A percentile compares a stretch with the other conserved stretches of the same genome.
Conservation (phyloP, 2,113 vertebrate genomes). For the Python bivittatus region DNA sequence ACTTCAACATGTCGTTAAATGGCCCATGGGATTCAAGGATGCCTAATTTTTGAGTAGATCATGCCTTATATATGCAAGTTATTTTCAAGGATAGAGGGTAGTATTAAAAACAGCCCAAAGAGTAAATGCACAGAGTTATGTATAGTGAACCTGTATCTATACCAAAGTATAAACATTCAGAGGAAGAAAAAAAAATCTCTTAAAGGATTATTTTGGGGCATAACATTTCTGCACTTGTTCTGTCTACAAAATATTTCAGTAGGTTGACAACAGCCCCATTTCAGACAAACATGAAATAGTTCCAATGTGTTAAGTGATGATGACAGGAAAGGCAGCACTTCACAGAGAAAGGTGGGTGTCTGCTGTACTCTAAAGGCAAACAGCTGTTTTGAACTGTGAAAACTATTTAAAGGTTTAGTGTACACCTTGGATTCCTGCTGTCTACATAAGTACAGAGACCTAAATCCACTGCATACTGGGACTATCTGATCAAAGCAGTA, state of each 20-base stretch:
- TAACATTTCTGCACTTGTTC: slow-evolving; percentile 43
- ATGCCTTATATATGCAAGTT: background rate
- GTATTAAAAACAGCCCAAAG: background rate
- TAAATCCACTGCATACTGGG: slow-evolving; percentile 66
- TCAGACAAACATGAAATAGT: slow-evolving; percentile 55
- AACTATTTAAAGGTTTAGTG: slow-evolving; percentile 63
- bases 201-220: background rate
- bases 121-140: background rate
- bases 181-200: slow-evolving; percentile 23
- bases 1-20: background rate
- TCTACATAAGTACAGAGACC: slow-evolving; percentile 60
- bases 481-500: slow-evolving; percentile 67
- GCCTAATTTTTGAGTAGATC: background rate
- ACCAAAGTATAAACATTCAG: background rate
- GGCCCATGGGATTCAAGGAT: too few species aligned
- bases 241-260: slow-evolving; percentile 39
- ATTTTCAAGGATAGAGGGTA: background rate
- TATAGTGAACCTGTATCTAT: background rate
- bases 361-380: slow-evolving; percentile 61
- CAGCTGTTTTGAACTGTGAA: slow-evolving; percentile 63
- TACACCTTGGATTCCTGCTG: slow-evolving; percentile 63
- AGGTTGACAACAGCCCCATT: slow-evolving; percentile 50
- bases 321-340: slow-evolving; percentile 54
- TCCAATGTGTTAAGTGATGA: slow-evolving; percentile 48
- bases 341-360: slow-evolving; percentile 63